Evolutionary conservation across 2,113 vertebrate species (phyloP), one percentile per base, ranked within the genome.

Genomic region (Vireo altiloquus): DNA sequence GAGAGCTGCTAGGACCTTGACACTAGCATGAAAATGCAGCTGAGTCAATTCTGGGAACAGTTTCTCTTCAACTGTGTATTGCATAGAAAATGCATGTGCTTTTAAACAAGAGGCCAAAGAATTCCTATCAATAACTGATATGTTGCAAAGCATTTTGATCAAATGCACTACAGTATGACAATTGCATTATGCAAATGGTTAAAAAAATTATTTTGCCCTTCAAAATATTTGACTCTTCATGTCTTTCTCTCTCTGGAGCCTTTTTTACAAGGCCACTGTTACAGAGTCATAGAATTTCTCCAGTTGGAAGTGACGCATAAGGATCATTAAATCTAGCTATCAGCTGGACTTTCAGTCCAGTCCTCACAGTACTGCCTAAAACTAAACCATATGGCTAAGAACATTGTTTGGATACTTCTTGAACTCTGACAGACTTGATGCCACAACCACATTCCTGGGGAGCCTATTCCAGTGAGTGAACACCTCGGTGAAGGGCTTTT

Each of bases 251-350:
- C 21, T 60, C 59, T 57, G 15, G 7, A 90, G 5, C 3, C 13
- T 52, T 64, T 81, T 60, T 46, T 19, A 37, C 20, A 57, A 11
- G 22, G 13, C 18, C 22, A 47, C 2, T 69, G 18, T 42, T 49
- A n/a, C 1, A 57, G 30, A 79, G 16, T 49, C 31, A 37, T 28
- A n/a, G 27, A 52, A 18, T 57, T 31, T 56, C 23, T 77, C n/a
- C 11, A 5, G 15, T 7, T 68, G 39, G 30, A 81, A 77, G 14
- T 18, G 28, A 53, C 0, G 0, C 6, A 9, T 21, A 50, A 61
- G 9, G 27, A 44, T 59, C n/a, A 42, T 15, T 3, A 10, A 28
- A 7, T n/a, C 20, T 23, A 56, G 4, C 6, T 31, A 2, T 7
- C 21, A n/a, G 20, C 5, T 28, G 16, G 9, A 40, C 11, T 53